Evolutionary conservation across 2,113 vertebrate genomes (phyloP).

Genomic region (Megaceryle torquata): DNA sequence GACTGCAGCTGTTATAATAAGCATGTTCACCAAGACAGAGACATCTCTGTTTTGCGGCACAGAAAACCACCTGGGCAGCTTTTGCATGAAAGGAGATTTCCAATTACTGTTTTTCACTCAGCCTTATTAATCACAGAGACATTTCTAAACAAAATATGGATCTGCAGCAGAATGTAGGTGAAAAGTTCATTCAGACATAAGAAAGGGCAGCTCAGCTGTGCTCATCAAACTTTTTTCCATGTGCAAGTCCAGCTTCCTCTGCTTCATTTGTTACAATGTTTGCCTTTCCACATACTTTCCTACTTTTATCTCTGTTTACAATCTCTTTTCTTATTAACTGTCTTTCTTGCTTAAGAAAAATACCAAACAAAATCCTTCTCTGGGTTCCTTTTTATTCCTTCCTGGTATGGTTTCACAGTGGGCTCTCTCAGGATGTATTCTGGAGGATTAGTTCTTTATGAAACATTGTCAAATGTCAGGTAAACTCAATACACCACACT

Average conservation of each 20-base stretch:
- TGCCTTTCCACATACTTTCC: not conserved
- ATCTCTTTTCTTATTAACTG: not conserved
- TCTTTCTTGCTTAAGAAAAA: constrained; percentile 20
- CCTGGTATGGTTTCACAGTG: not conserved
- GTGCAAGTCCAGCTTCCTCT: not conserved
- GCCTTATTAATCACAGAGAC: not conserved
- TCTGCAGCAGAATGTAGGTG: not conserved
- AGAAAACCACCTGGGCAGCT: not conserved
- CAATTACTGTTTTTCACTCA: not conserved
- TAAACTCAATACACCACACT: not conserved
- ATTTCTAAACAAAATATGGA: constrained; percentile 9
- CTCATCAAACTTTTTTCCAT: constrained; percentile 5
- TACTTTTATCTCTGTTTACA: constrained; percentile 11
- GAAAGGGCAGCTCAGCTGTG: not conserved
- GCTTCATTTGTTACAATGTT: not conserved
- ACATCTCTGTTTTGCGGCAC: not conserved
- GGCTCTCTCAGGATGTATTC: not conserved
- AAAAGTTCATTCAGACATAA: not conserved
- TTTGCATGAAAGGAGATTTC: not conserved
- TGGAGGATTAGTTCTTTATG: not conserved
- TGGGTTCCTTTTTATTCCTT: not conserved
- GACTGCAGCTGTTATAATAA: not conserved
- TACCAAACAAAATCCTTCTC: not conserved
- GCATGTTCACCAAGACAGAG: not conserved
- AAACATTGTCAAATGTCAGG: not conserved